Evolutionary conservation across 2,113 vertebrate species (phyloP).

Genomic region (Pluvialis apricaria): DNA sequence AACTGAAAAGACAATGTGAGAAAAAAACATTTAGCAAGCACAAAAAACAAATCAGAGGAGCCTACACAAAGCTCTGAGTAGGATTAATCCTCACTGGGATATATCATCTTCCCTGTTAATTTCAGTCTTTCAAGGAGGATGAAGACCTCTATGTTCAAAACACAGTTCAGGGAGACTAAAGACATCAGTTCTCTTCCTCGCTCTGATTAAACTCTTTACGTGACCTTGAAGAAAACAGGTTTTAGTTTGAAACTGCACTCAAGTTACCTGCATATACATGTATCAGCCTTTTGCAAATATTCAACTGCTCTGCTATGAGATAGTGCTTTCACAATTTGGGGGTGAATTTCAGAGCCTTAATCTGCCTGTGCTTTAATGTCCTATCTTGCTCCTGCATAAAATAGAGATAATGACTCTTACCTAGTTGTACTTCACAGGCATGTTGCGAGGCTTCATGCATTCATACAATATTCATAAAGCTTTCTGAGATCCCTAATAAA

Average conservation of each 20-base stretch:
- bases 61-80: neutral
- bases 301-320: neutral
- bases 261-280: neutral
- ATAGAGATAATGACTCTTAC: neutral
- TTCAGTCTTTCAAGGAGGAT: neutral
- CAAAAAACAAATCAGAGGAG: neutral
- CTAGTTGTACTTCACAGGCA: neutral
- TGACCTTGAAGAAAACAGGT: neutral
- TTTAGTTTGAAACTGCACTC: neutral
- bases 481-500: conserved; percentile 6
- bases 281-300: neutral
- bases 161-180: neutral
- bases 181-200: neutral
- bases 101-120: neutral
- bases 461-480: conserved; percentile 21
- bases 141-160: neutral
- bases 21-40: neutral
- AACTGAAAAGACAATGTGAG: neutral
- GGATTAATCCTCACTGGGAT: conserved; percentile 23
- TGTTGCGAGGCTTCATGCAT: neutral
- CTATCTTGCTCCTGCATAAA: neutral
- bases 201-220: neutral
- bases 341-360: neutral
- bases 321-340: neutral
- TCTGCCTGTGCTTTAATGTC: neutral